Percentiles rank a stretch among this genome's conserved stretches.
phyloP scores from a whole-genome alignment of 2,888 invertebrate genomes.

The Rosalia funebris region DNA sequence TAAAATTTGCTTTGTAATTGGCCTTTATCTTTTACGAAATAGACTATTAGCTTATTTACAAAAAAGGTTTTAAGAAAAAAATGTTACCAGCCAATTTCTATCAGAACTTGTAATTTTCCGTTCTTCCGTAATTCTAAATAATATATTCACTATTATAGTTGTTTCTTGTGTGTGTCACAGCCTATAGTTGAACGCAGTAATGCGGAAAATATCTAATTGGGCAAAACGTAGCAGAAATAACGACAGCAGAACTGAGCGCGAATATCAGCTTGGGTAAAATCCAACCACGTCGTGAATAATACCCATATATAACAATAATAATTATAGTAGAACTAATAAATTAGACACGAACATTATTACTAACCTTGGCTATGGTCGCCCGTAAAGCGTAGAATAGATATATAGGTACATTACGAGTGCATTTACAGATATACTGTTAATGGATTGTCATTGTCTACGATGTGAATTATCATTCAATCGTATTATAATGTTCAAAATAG shows the following conservation, averaged over 20 bases:
- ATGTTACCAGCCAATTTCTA: no score
- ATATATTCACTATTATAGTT: no score
- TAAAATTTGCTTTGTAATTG: no score
- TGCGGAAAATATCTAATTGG: no score
- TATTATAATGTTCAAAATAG: background rate
- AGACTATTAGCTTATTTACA: no score
- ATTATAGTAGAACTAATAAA: conserved; percentile 19
- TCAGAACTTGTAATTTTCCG: no score
- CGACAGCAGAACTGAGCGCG: background rate
- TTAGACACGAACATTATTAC: conserved; percentile 14
- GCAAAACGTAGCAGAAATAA: no score
- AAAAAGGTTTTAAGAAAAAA: no score
- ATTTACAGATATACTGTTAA: background rate
- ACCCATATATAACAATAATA: conserved; percentile 8
- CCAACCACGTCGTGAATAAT: background rate
- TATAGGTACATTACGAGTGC: background rate
- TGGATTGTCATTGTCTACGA: conserved; percentile 8
- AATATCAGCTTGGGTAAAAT: conserved; percentile 1
- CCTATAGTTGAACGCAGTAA: no score
- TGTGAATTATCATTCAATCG: background rate
- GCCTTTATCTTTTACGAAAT: no score
- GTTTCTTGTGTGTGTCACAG: no score
- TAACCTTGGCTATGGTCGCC: conserved; percentile 15
- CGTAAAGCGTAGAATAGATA: background rate
- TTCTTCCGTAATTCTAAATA: no score